Evolutionary conservation across 2,888 invertebrate genomes (phyloP), one percentile per base, ranked within the genome.

Genomic region (Melieria crassipennis): DNA sequence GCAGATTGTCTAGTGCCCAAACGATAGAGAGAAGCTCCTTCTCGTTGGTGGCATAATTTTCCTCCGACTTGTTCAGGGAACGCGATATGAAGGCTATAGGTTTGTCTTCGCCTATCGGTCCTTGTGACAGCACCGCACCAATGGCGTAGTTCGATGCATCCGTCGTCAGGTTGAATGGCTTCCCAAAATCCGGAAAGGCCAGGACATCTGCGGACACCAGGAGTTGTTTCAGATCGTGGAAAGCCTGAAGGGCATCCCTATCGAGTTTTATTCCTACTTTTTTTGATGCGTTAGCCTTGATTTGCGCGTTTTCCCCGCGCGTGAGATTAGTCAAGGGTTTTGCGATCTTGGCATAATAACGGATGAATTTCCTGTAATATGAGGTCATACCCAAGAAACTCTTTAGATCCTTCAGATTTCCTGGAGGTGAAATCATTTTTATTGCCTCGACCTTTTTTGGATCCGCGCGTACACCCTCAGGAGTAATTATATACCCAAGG

Each of bases 281-380:
- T 16, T 46, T 75, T 0, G 76, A 76, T 55, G 62, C 65, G 42
- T 56, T 75, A 46, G 55, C 60, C 45, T 69, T 73, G 5, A 72
- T 50, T 42, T 65, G 70, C 58, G 71, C 69, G 52, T 68, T 11
- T 75, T 66, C 0, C 42, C 72, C 5, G 75, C 55, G 30, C 65
- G 73, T 78, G 1, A 76, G 60, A 10, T 73, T 77, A 0, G 75
- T 76, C 30, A 75, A 48, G 1, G 75, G 73, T 13, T 76, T 76
- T 0, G 75, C 76, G 7, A 73, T 56, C 42, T 73, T 75, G 0
- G 69, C 73, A 55, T 75, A 73, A 13, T 77, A 70, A 5, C 58
- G 58, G 7, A 75, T 75, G 30, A 76, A 76, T 11, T 72, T 73
- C 42, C 72, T 74, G 47, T 75, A 78, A 4, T 62, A 69, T 3